Evolutionary conservation across 1,140 invertebrate genomes (phyloP), one percentile per base, ranked within the genome.

Genomic region (Anagrus nilaparvatae): DNA sequence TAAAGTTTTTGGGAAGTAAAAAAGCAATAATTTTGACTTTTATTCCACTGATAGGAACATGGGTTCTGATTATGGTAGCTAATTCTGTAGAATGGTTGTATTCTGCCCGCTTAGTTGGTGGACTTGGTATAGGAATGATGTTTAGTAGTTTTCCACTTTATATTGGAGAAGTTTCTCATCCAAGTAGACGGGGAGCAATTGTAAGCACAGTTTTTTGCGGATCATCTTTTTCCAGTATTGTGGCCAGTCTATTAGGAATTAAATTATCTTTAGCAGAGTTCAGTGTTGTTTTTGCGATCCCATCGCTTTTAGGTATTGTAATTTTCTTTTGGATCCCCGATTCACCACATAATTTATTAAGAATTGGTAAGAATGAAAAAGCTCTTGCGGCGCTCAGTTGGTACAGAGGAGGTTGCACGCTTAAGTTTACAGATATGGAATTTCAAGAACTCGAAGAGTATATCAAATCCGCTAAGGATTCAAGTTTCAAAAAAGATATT

Each of bases 91-190:
- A 53, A 0, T 69, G 70, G 31, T 59, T 80, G 5, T 79, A 79
- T 53, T 57, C 60, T 0, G 59, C 63, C 2, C 65, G 75, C 44
- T 49, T 73, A 4, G 63, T 76, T 33, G 67, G 74, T 1, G 84
- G 82, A 1, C 54, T 84, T 1, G 70, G 76, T 2, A 64, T 82
- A 38, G 81, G 82, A 1, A 77, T 79, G 17, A 69, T 77, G 2
- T 81, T 79, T 45, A 75, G 77, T 4, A 67, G 71, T 5, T 75
- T 78, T 3, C 78, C 79, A 1, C 72, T 82, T 54, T 83, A 81
- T 48, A 52, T 83, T n/a, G 73, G 75, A 25, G 78, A 82, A 65
- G 72, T 84, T 30, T 68, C 82, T 46, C 69, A 74, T 23, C 60
- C 73, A 53, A 64, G 73, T 44, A 70, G 79, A n/a, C 59, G 81